Conservation (phyloP, 2,113 vertebrate species). For the Indicator indicator region DNA sequence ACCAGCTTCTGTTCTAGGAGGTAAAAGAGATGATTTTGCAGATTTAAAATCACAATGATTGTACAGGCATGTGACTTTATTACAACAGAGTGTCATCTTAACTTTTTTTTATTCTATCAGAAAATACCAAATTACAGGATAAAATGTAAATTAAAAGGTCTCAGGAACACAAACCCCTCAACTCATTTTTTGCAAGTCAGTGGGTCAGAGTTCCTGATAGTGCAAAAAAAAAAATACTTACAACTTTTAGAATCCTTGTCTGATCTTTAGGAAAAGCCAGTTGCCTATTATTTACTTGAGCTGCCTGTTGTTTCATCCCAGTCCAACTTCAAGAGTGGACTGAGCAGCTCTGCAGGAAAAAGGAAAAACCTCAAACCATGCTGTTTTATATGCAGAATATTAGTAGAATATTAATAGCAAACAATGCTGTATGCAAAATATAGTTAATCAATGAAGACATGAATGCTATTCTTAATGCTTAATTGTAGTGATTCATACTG, state of each 20-base stretch:
- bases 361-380: accelerated
- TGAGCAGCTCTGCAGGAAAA: not conserved
- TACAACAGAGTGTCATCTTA: not conserved
- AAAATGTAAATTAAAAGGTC: not conserved
- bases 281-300: not conserved
- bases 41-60: not conserved
- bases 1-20: conserved; percentile 78
- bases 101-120: not conserved
- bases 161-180: not conserved
- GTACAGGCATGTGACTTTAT: not conserved
- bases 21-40: conserved; percentile 63
- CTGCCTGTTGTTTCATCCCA: not conserved
- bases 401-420: too few relatives aligned
- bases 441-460: not conserved
- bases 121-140: not conserved
- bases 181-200: not conserved
- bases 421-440: not conserved
- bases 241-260: not conserved
- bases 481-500: not conserved
- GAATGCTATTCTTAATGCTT: not conserved
- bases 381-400: not conserved
- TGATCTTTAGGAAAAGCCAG: not conserved
- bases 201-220: not conserved
- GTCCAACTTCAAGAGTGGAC: not conserved
- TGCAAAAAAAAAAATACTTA: not conserved